phyloP scores from a whole-genome alignment of 2,113 vertebrate genomes.

The Felis catus region F.catus_Fca126_mat1.0 CM031412.1:231946001-231946500 shows the following conservation, averaged over 20 bases:
- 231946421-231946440: too few species aligned
- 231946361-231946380: too few species aligned
- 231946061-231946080: neutral
- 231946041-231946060: accelerated
- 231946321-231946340: too few species aligned
- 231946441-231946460: too few species aligned
- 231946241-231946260: too few species aligned
- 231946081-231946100: accelerated
- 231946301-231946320: neutral
- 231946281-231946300: too few species aligned
- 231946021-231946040: accelerated
- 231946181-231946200: neutral
- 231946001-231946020: accelerated
- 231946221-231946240: neutral
- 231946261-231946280: neutral
- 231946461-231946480: too few species aligned
- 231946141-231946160: neutral
- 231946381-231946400: too few species aligned
- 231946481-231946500: too few species aligned
- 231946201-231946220: neutral
- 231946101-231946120: neutral
- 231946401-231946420: too few species aligned
- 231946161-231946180: neutral
- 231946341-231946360: too few species aligned
- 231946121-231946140: neutral